Base-by-base conservation (phyloP, 2,888 invertebrate species). In the Lasioglossum calceatum region DNA sequence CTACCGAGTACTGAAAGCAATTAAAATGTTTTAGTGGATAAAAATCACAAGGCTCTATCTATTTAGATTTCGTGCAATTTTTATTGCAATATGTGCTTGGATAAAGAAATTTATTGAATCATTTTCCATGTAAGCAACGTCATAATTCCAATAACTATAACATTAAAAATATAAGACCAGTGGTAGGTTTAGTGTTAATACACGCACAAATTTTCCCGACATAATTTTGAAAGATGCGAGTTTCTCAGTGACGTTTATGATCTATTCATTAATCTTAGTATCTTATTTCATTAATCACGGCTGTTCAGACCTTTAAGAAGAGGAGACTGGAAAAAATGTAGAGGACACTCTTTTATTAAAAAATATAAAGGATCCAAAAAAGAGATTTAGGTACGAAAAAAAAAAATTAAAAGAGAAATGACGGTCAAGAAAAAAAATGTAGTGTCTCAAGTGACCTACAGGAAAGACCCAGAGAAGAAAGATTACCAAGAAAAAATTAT, bases 251-350 rank as follows among this genome's bases (percentile, higher is more conserved):
- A 58, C n/a, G n/a, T 58, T 58, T 58, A n/a, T 12, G 12, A 12
- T n/a, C n/a, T 58, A n/a, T 58, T 58, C 58, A 58, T 58, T 58
- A 58, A 58, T 58, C 58, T 58, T 58, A 12, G n/a, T 58, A 58
- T 58, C 58, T 4, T 12, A 58, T 12, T 58, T n/a, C 58, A 58
- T 58, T 58, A 58, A 58, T 58, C 58, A 58, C n/a, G n/a, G n/a
- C 58, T n/a, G 58, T 12, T 58, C 58, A 1, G n/a, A 58, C n/a
- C n/a, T 58, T 58, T n/a, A 4, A 58, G n/a, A n/a, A 12, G n/a
- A 12, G 58, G 58, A 58, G n/a, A 10, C n/a, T 12, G 58, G 58
- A 58, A n/a, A 50, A 58, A 58, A 58, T 58, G 10, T 58, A n/a
- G 10, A n/a, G n/a, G 58, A n/a, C 58, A 58, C 58, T 12, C 58